A percentile compares a stretch with the other conserved stretches of the same genome.
Evolutionary conservation across 2,797 vertebrate species (phyloP).

Genomic region (Coluber constrictor): DNA sequence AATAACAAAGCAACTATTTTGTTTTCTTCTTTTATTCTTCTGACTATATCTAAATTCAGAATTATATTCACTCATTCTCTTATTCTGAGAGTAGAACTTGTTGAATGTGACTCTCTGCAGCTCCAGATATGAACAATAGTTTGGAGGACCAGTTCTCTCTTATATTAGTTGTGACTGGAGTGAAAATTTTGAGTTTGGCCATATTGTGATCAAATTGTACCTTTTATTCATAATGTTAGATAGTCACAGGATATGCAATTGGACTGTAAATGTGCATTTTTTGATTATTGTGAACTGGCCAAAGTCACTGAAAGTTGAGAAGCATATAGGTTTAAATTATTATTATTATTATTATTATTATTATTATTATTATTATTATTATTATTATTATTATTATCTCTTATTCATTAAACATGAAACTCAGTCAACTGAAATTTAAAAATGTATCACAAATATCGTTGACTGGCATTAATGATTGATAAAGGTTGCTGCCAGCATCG

Average conservation of each 20-base stretch:
- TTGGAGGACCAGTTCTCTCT: background rate
- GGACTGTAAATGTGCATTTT: background rate
- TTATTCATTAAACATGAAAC: too few relatives aligned
- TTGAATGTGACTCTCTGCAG: background rate
- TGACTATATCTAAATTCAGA: background rate
- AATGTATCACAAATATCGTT: too few relatives aligned
- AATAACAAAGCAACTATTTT: background rate
- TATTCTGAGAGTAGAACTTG: background rate
- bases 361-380: too few relatives aligned
- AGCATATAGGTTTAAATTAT: background rate
- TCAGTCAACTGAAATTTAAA: too few relatives aligned
- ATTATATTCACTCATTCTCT: background rate
- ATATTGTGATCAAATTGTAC: background rate
- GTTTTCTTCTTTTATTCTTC: background rate
- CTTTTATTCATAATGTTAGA: background rate
- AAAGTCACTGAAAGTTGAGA: background rate
- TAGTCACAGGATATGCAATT: background rate
- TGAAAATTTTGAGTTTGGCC: background rate
- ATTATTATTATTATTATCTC: background rate
- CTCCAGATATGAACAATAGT: background rate
- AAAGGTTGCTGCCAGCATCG: too few relatives aligned
- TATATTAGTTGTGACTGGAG: background rate
- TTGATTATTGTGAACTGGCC: background rate
- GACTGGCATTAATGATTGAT: too few relatives aligned
- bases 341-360: too few relatives aligned